Base-by-base conservation (phyloP, 2,888 invertebrate genomes). In the Pemphredon lugubris region DNA sequence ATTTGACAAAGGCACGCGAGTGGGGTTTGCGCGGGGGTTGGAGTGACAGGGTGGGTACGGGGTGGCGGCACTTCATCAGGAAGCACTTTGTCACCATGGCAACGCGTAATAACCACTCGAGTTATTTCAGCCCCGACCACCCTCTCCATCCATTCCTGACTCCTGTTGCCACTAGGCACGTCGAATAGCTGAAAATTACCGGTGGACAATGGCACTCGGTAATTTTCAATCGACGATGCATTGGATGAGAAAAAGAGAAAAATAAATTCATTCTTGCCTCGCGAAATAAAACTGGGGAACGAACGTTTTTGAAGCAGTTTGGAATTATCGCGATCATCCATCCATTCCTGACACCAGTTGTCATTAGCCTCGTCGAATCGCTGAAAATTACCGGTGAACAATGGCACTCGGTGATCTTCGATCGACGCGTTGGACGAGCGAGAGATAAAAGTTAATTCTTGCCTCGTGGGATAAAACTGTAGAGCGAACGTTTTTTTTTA, bases 71-170 rank as follows among this genome's bases (percentile, higher is more conserved):
- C 88, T 89, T 88, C 84, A 89, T 89, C 88, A 88, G 79, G 75
- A 79, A 87, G 88, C 88, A 89, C 89, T 89, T 89, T 88, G 85
- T 89, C 81, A 81, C 80, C 87, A 89, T 89, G 84, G 88, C 83
- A 84, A 89, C 89, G 83, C 85, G 86, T 87, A 88, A 88, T 88
- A 87, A 86, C 86, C 89, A 84, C 87, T 87, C 84, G 83, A 82
- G 83, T 81, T 86, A 83, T 81, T 83, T 68, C 75, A 75, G 75
- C n/a, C 69, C 77, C 67, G 64, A 68, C 73, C 61, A 65, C 55
- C 72, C 60, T 39, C 14, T 18, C 6, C n/a, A n/a, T 18, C 58
- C 18, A 47, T 37, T 50, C 54, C 59, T 39, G 26, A 55, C 54
- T 40, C 65, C 54, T 51, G 53, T 57, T 57, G 50, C 42, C 50